phyloP scores from a whole-genome alignment of 1,140 invertebrate species.

The Heliconius congener region DNA sequence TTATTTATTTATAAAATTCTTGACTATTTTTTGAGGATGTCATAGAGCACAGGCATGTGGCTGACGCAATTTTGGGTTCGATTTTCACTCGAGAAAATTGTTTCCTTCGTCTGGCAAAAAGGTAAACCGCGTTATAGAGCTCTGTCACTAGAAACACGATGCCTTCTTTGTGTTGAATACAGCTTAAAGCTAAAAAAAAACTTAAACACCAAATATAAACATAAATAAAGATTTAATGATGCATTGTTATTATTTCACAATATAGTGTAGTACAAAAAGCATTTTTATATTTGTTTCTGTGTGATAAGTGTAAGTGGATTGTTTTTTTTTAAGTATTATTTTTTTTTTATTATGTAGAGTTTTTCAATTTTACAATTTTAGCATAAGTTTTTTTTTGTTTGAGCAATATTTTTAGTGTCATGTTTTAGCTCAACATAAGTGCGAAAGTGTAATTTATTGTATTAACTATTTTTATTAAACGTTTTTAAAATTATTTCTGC shows the following conservation, averaged over 20 bases:
- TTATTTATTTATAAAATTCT: too few species aligned
- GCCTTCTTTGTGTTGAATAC: too few species aligned
- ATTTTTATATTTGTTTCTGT: not conserved
- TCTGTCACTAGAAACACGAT: too few species aligned
- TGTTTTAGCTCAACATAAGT: constrained; percentile 1
- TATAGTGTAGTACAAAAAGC: constrained; percentile 1
- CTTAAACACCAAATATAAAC: too few species aligned
- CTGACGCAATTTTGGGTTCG: too few species aligned
- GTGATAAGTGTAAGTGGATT: not conserved
- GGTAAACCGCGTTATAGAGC: too few species aligned
- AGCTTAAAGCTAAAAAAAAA: too few species aligned
- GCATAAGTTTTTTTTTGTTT: not conserved
- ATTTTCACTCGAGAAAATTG: too few species aligned
- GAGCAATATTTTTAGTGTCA: not conserved
- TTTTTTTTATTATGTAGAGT: not conserved
- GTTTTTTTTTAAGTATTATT: not conserved
- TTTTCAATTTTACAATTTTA: not conserved
- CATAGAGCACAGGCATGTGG: too few species aligned
- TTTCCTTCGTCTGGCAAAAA: too few species aligned
- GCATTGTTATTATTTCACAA: not conserved
- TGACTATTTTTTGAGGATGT: too few species aligned
- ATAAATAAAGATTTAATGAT: too few species aligned
- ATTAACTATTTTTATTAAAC: constrained; percentile 4
- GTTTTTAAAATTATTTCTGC: not conserved
- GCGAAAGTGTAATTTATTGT: constrained; percentile 3